Conservation (phyloP, 2,797 vertebrate species). For the Tapera naevia region DNA sequence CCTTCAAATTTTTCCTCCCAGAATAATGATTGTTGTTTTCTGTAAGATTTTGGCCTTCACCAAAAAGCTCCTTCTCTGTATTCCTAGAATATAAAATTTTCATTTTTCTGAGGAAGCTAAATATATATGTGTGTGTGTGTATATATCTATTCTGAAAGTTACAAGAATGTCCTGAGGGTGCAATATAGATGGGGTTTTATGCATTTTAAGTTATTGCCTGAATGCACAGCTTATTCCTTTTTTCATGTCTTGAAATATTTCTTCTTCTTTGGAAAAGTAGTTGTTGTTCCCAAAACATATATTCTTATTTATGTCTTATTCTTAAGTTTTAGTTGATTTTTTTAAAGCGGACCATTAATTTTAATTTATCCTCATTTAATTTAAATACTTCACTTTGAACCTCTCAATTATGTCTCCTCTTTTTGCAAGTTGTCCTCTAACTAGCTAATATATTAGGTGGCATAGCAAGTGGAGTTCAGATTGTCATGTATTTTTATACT, state of each 20-base stretch:
- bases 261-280: neutral
- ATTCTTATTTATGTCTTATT: conserved; percentile 1
- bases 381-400: neutral
- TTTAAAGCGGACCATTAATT: neutral
- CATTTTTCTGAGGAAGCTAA: neutral
- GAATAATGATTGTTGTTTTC: neutral
- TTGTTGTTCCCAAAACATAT: neutral
- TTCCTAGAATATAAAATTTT: neutral
- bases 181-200: neutral
- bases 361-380: neutral
- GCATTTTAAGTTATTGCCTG: conserved; percentile 1
- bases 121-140: neutral
- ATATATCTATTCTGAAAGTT: neutral
- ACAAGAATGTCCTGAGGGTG: neutral
- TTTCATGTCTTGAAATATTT: neutral
- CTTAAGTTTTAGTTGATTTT: neutral
- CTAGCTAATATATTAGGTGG: neutral
- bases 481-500: neutral
- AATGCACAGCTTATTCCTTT: neutral
- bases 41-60: neutral
- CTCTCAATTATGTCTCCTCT: neutral
- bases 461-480: neutral
- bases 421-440: neutral
- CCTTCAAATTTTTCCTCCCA: neutral
- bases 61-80: neutral